Evolutionary conservation across 2,797 vertebrate species (phyloP), one percentile per base, ranked within the genome.

Genomic region (Mormyrops attenuatus): DNA sequence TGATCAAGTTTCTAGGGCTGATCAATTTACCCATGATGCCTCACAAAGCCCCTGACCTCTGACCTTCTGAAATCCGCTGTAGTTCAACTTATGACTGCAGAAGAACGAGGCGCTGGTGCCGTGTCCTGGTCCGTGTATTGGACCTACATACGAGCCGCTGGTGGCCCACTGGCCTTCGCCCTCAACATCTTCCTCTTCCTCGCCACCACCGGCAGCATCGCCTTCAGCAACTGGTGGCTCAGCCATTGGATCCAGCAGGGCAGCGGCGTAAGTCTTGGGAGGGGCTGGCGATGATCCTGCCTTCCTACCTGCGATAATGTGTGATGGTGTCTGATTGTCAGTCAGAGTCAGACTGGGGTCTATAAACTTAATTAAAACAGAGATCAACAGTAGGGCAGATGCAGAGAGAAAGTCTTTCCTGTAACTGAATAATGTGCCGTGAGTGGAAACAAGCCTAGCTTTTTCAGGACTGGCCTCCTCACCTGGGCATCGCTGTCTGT

Each of bases 151-250:
- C 95, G 93, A 93, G 97, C 96, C 22, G 96, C 96, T 0, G 97
- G 97, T 87, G 97, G 97, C 15, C 91, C 93, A 0, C 0, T 96
- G 5, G 90, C 94, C 90, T 95, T 97, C 91, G 30, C 95, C 91
- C 80, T 95, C 92, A 97, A 96, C 93, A 47, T 94, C 88, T 49
- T 97, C 90, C 92, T 97, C 93, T 97, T 97, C 94, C 92, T 97
- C 66, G 91, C 95, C 89, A 97, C 96, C 91, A 96, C 96, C 0
- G 96, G 96, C 93, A 96, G 95, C 92, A 93, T 96, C 55, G 95
- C 94, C 84, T 97, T 97, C 93, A 95, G 93, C 91, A 96, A 96
- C 93, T 97, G 97, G 97, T 97, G 97, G 97, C 95, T 97, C 89
- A 97, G 97, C 91, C 86, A 96, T 91, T 97, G 97, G 97, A 95